Base-by-base conservation (phyloP, 1,140 invertebrate genomes). In the Drosophila burlai region DNA sequence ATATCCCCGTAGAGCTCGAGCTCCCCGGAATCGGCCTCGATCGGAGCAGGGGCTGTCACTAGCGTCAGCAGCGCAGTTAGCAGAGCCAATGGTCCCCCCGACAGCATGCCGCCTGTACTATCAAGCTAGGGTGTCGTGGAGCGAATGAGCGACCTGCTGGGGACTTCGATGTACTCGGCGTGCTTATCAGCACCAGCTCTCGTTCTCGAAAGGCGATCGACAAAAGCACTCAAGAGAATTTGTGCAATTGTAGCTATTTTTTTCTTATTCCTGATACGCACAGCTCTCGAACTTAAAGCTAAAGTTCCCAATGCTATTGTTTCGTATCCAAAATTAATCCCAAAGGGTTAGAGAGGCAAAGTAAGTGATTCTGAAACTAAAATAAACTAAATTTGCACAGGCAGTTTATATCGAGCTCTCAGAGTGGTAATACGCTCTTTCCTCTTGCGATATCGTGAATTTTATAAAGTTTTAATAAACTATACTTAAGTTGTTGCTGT, bases 1-100 rank as follows among this genome's bases (percentile, higher is more conserved):
- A 87, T 87, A 29, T 87, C 83, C 8, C 83, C 83, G 31, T 54
- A 87, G 2, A 86, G 84, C 36, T 80, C 64, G 3, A 89, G 76
- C 40, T 86, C 64, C 6, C 15, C 21, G 16, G 66, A 50, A 29
- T 54, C 54, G 7, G 45, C 21, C 52, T 18, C 31, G 34, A 49
- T 76, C 16, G 5, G 49, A 26, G 26, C 45, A 36, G 34, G 21
- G 43, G 29, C 21, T 42, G 36, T 24, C 42, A 31, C 38, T 52
- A 75, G 47, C 38, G 26, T 9, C 18, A 67, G 77, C 31, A 80
- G 62, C 26, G 21, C 34, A 16, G 21, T 42, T n/a, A 71, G 18
- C 42, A 34, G 36, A 61, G 21, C 47, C 31, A 59, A 26, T 7
- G 34, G 43, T 59, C 36, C 24, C 15, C 45, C 57, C 11, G 55